Conservation (phyloP, 2,888 invertebrate genomes). For the Ptychoptera contaminata region DNA sequence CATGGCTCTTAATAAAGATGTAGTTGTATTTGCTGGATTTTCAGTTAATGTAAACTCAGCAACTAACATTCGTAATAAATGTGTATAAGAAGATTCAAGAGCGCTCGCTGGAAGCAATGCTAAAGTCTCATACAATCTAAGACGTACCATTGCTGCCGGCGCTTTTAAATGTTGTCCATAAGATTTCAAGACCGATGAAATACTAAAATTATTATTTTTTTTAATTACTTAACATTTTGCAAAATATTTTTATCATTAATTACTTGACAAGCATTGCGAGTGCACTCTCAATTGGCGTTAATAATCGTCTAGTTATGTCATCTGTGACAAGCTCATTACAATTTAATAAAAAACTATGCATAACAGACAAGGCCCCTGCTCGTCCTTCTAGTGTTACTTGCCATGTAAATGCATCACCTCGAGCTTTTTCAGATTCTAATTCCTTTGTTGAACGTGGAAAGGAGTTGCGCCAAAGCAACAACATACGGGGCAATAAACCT, state of each 20-base stretch:
- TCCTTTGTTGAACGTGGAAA: conserved; percentile 95
- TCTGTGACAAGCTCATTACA: conserved; percentile 84
- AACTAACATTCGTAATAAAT: conserved; percentile 76
- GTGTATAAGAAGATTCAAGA: conserved; percentile 74
- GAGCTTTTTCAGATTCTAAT: conserved; percentile 87
- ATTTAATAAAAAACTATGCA: conserved; percentile 83
- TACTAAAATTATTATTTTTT: conserved; percentile 34
- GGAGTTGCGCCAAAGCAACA: conserved; percentile 91
- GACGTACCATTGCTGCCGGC: conserved; percentile 81
- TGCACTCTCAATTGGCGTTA: conserved; percentile 89
- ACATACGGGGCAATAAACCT: conserved; percentile 81
- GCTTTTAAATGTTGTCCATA: conserved; percentile 89
- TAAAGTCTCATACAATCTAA: conserved; percentile 82
- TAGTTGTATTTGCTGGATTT: conserved; percentile 82
- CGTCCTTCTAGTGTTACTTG: conserved; percentile 92
- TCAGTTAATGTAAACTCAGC: conserved; percentile 92
- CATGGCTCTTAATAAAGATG: conserved; percentile 62
- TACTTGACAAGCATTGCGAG: conserved; percentile 89
- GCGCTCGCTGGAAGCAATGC: conserved; percentile 60
- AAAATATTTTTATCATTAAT: conserved; percentile 19
- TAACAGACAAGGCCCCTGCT: conserved; percentile 88
- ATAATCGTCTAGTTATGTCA: conserved; percentile 74
- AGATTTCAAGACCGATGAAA: conserved; percentile 68
- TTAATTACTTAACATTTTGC: conserved; percentile 2
- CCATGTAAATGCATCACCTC: conserved; percentile 99